Conservation (phyloP, 2,888 invertebrate species). For the Nephrocerus scutellatus region DNA sequence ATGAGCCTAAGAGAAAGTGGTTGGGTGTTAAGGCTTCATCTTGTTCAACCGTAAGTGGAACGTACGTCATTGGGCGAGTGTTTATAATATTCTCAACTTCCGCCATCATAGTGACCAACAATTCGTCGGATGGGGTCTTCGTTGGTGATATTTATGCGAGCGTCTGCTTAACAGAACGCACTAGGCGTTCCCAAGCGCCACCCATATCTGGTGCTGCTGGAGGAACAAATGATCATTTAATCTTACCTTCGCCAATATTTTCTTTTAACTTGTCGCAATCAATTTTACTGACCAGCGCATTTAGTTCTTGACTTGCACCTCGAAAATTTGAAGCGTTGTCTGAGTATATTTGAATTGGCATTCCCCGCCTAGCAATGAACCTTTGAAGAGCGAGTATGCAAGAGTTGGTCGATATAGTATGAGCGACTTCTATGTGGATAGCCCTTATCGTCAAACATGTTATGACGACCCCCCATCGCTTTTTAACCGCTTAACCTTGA, state of each 20-base stretch:
- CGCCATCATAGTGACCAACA: conserved; percentile 6
- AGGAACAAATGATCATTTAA: conserved; percentile 23
- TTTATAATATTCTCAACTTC: conserved; percentile 21
- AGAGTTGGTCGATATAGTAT: conserved; percentile 7
- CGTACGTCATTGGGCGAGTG: conserved; percentile 12
- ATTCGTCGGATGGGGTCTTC: conserved; percentile 21
- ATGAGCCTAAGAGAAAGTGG: conserved; percentile 19
- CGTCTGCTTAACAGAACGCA: conserved; percentile 15
- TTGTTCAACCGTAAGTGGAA: conserved; percentile 10
- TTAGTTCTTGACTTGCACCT: too few relatives aligned
- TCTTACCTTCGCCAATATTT: not conserved
- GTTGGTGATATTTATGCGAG: conserved; percentile 16
- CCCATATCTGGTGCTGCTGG: conserved; percentile 22
- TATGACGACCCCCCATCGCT: conserved; percentile 14
- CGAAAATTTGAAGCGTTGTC: too few relatives aligned
- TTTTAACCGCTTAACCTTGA: conserved; percentile 17
- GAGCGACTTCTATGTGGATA: conserved; percentile 8
- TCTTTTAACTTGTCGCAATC: not conserved
- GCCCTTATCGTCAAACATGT: conserved; percentile 15
- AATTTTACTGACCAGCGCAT: not conserved
- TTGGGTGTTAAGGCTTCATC: conserved; percentile 22
- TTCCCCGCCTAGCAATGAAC: too few relatives aligned
- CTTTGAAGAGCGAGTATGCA: conserved; percentile 15
- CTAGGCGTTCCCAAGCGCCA: conserved; percentile 18
- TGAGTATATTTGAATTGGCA: too few relatives aligned